A percentile compares a stretch with the other conserved stretches of the same genome.
phyloP scores from a whole-genome alignment of 2,888 invertebrate genomes.

The Campaea margaritaria region DNA sequence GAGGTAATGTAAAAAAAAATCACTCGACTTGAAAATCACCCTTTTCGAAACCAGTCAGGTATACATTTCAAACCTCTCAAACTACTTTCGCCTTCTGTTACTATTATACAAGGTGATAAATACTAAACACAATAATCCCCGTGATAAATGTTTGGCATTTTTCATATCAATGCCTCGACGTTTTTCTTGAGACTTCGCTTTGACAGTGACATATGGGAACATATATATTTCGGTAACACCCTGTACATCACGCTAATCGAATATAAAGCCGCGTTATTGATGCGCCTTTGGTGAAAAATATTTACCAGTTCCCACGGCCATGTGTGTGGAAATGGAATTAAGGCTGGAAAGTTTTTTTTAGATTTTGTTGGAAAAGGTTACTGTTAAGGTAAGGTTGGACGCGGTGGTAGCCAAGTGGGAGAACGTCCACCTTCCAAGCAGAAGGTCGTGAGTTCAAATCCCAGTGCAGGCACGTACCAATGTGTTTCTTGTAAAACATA shows the following conservation, averaged over 20 bases:
- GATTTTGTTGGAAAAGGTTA: background rate
- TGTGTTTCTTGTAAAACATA: too few species aligned
- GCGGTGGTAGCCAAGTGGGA: too few species aligned
- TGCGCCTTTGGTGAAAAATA: slow-evolving; percentile 25
- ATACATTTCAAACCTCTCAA: background rate
- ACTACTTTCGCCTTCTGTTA: background rate
- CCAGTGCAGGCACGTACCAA: too few species aligned
- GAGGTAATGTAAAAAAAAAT: too few species aligned
- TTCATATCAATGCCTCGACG: slow-evolving; percentile 62
- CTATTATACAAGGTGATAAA: slow-evolving; percentile 34
- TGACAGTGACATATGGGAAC: slow-evolving; percentile 65
- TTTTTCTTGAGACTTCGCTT: slow-evolving; percentile 52
- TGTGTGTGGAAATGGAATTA: slow-evolving; percentile 2
- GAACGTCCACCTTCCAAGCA: too few species aligned
- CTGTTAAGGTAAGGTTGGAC: too few species aligned
- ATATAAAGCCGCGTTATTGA: slow-evolving; percentile 58
- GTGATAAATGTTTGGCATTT: slow-evolving; percentile 61
- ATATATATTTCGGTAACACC: slow-evolving; percentile 58
- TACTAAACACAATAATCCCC: slow-evolving; percentile 43
- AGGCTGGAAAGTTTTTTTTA: background rate
- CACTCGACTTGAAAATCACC: background rate
- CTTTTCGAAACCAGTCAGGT: background rate
- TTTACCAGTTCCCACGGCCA: slow-evolving; percentile 2
- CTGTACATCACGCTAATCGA: slow-evolving; percentile 65
- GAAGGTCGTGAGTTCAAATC: too few species aligned